Percentiles rank a stretch among this genome's conserved stretches.
Conservation (phyloP, 53 echinoderm and acorn worm genomes). For the Mesocentrotus franciscanus region DNA sequence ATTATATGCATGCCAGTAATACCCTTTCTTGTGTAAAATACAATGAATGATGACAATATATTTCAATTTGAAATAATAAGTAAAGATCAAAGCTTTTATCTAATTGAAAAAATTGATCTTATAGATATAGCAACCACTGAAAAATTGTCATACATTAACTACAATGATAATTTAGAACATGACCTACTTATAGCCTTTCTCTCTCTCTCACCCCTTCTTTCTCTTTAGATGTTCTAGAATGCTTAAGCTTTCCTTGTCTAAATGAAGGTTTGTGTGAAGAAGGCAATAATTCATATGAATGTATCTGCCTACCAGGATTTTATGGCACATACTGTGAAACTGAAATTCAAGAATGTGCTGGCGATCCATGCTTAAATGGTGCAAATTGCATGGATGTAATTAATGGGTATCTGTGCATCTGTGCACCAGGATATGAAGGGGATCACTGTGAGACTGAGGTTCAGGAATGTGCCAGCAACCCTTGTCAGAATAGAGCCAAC, state of each 20-base stretch:
- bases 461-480: slow-evolving; percentile 76
- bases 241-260: slow-evolving; percentile 76
- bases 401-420: slow-evolving; percentile 77
- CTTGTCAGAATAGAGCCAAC: slow-evolving; percentile 76
- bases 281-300: slow-evolving; percentile 48
- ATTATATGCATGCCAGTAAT: background rate
- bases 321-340: slow-evolving; percentile 74
- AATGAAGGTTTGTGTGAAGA: slow-evolving; percentile 70
- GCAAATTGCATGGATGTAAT: slow-evolving; percentile 75
- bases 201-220: slow-evolving; percentile 63
- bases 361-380: slow-evolving; percentile 79
- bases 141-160: background rate
- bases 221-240: slow-evolving; percentile 60
- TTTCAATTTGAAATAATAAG: too few relatives aligned
- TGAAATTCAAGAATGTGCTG: slow-evolving; percentile 80
- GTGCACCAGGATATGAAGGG: slow-evolving; percentile 75
- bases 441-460: slow-evolving; percentile 72
- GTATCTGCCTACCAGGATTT: slow-evolving; percentile 69
- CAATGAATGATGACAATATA: background rate
- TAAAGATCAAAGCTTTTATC: too few relatives aligned
- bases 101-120: too few relatives aligned
- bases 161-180: background rate
- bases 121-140: background rate
- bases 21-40: background rate
- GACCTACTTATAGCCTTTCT: background rate